These are phyloP conservation scores for Thereva nobilitata DNA, from an alignment of 2,888 invertebrate genomes.

Conservation along the genomic window DNA sequence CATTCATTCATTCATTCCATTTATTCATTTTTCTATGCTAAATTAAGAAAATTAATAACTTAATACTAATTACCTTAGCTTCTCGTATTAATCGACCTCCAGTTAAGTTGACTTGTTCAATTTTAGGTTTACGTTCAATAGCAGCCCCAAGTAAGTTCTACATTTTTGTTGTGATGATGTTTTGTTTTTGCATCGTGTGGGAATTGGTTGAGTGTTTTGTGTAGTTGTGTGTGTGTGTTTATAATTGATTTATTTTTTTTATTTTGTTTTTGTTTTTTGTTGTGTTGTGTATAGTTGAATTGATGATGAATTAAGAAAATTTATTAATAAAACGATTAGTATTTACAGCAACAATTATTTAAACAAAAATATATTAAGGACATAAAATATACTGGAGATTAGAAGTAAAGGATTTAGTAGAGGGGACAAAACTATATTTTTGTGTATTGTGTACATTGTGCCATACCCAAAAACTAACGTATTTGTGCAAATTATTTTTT, in stretches of 20 bases:
- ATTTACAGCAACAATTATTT: constrained; percentile 35
- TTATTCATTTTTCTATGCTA: constrained; percentile 9
- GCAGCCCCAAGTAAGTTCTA: constrained; percentile 92
- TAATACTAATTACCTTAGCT: constrained; percentile 81
- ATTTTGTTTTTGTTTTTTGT: constrained; percentile 21
- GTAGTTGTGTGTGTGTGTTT: constrained; percentile 30
- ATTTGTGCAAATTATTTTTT: too few relatives aligned
- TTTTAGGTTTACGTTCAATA: constrained; percentile 89
- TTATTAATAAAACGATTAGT: constrained; percentile 38
- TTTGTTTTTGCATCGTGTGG: background rate
- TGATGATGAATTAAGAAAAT: constrained; percentile 27
- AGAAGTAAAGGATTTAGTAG: background rate
- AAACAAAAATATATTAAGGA: constrained; percentile 34
- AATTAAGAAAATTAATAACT: constrained; percentile 23
- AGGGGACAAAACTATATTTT: constrained; percentile 21
- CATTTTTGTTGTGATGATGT: constrained; percentile 10
- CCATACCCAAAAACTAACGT: constrained; percentile 1
- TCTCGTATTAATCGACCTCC: constrained; percentile 95
- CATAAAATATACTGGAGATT: constrained; percentile 4
- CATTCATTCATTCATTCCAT: background rate
- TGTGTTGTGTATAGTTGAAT: constrained; percentile 11
- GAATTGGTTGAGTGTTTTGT: constrained; percentile 13
- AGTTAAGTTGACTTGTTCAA: constrained; percentile 93
- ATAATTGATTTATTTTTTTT: constrained; percentile 33
- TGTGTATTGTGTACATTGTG: background rate